These are phyloP conservation scores for Podarcis cretensis DNA, from an alignment of 2,113 vertebrate genomes.

Conservation along the genomic window DNA sequence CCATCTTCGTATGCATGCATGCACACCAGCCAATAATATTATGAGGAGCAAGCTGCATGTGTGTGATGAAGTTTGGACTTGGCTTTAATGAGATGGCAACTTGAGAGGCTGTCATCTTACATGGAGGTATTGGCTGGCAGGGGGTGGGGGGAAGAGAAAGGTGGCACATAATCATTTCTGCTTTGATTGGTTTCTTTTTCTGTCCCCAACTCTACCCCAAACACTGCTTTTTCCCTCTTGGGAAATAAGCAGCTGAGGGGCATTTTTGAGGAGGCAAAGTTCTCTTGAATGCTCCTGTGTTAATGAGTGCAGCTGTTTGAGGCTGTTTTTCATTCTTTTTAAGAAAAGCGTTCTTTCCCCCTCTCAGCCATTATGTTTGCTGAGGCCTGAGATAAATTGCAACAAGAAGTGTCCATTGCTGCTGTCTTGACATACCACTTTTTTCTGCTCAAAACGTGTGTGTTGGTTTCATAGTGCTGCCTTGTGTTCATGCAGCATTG, in stretches of 20 bases:
- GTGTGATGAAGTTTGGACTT: not conserved
- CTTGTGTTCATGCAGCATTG: not conserved
- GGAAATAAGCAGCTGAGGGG: not conserved
- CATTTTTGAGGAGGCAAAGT: not conserved
- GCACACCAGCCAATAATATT: not conserved
- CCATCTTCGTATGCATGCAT: not conserved
- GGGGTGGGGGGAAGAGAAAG: too few relatives aligned
- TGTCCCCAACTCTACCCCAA: not conserved
- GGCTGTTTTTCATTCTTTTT: too few relatives aligned
- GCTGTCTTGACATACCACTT: not conserved
- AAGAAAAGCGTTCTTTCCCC: not conserved
- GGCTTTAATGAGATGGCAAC: not conserved
- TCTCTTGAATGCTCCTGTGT: not conserved
- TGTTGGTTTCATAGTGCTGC: not conserved
- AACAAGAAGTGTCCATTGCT: not conserved
- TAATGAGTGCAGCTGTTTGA: not conserved
- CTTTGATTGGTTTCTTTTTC: not conserved
- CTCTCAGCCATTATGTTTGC: not conserved
- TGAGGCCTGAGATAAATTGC: not conserved
- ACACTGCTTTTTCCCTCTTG: not conserved
- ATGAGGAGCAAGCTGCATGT: not conserved
- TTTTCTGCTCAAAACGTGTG: not conserved
- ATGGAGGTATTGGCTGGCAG: not conserved
- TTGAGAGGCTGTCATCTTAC: not conserved
- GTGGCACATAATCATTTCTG: not conserved